phyloP scores from a whole-genome alignment of 2,888 invertebrate genomes.

The Orthonevra nobilis region DNA sequence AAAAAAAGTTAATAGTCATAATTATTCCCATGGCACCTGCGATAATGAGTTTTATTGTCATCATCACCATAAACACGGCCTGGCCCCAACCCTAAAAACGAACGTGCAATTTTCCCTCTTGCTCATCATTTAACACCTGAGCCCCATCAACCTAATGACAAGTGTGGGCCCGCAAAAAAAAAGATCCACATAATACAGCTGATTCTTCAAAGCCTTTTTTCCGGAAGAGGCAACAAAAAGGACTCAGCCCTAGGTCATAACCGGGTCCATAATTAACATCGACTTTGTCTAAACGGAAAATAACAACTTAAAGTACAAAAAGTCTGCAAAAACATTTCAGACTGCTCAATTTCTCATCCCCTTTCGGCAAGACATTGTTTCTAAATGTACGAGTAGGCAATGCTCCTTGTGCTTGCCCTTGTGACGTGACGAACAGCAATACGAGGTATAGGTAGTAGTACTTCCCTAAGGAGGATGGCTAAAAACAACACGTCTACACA shows the following conservation, averaged over 20 bases:
- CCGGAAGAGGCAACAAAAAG: constrained; percentile 26
- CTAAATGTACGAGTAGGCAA: too few relatives aligned
- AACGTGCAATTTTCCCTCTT: constrained; percentile 1
- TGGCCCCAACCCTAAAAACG: constrained; percentile 13
- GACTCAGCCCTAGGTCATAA: constrained; percentile 37
- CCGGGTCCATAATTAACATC: constrained; percentile 57
- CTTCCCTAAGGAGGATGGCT: neutral
- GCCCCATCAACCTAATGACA: constrained; percentile 5
- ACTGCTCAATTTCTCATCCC: too few relatives aligned
- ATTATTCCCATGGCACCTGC: constrained; percentile 7
- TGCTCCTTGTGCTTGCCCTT: constrained; percentile 1
- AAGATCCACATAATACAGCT: neutral
- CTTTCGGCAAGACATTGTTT: too few relatives aligned
- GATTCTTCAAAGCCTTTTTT: too few relatives aligned
- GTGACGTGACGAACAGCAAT: too few relatives aligned
- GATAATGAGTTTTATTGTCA: constrained; percentile 41
- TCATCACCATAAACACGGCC: constrained; percentile 10
- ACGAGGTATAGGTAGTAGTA: too few relatives aligned
- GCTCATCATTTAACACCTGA: constrained; percentile 43
- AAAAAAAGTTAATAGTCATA: neutral
- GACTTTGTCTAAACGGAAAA: constrained; percentile 52
- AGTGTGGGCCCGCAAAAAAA: neutral
- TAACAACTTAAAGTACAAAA: constrained; percentile 33
- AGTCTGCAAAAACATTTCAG: constrained; percentile 47
- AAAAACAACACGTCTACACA: neutral